Evolutionary conservation across 64 coral and sea anemone species (phyloP), one percentile per base, ranked within the genome.

Genomic region (Anthopleura sola): DNA sequence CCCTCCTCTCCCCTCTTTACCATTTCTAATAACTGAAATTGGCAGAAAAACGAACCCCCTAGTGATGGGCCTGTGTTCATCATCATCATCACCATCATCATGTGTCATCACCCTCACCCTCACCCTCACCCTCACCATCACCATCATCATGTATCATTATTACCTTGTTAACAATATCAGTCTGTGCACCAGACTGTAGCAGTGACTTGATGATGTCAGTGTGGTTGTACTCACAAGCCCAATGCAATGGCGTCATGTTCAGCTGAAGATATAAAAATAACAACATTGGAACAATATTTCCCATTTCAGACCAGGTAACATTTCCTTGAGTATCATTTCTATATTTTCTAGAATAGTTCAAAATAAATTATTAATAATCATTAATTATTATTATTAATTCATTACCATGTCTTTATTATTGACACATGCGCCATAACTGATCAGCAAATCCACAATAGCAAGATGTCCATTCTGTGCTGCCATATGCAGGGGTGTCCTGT

Each of bases 181-280:
- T 85, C 39, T 84, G 89, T 38, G 96, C 96, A 58, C 96, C 96
- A 78, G 93, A 85, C 49, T 89, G 55, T 0, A 99, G 93, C 62
- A 99, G 62, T 20, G 93, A 85, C 23, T 94, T 94, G 36, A 94
- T 91, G 39, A 99, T 94, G 0, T 99, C 96, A 12, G 89, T 83
- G 82, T 99, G 96, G 8, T 92, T 92, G 64, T 89, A 88, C 79
- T 99, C 96, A 92, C 96, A 99, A 0, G 96, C 97, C 97, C 97
- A 99, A 20, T 99, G 97, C 47, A 99, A 84, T 33, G 97, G 97
- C n/a, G 97, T 99, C 97, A 99, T 99, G 60, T 99, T 99, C 14
- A 99, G 55, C 97, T 99, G 55, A 12, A 84, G 75, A 39, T 49
- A 55, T 48, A 36, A 10, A 5, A 44, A 76, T 13, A 78, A 74